Evolutionary conservation across 2,113 vertebrate genomes (phyloP), one percentile per base, ranked within the genome.

Genomic region (Thinocorus orbignyianus): DNA sequence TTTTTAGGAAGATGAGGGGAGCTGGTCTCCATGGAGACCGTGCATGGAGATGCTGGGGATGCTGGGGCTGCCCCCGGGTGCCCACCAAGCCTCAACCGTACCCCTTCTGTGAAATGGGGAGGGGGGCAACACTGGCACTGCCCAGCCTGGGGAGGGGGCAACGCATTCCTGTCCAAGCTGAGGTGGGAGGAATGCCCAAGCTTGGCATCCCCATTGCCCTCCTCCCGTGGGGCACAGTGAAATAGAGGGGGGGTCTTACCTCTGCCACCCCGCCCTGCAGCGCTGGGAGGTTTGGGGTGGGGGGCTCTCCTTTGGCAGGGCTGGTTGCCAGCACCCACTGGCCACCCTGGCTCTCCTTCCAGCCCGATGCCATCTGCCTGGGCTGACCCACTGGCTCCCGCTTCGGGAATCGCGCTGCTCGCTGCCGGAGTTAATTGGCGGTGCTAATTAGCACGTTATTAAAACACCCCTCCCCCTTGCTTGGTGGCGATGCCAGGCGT

Each of bases 21-120:
- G 19, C 35, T 10, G 28, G 93, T 96, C 92, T 97, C 96, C 96
- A 97, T 97, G 96, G 97, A 95, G 95, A 97, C 94, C 2, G 30
- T 23, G 78, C 3, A 8, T 5, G 10, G 30, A 3, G 57, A 72
- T 76, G 68, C 72, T 10, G 52, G 81, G 44, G 71, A 54, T 41
- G 89, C 89, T 6, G 44, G 72, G 78, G 46, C 58, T 2, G 24
- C 18, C 42, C 58, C 0, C 6, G 19, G 20, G 37, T 30, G 19
- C 74, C 66, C 66, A 8, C n/a, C 4, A 1, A 42, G 62, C 64
- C 62, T 33, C 10, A 2, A 20, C 18, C 23, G 35, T n/a, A 37
- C n/a, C 86, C 69, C 23, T 16, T 54, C 55, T 46, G 87, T 7
- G 8, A 58, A 46, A 57, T 1, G n/a, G n/a, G n/a, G n/a, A n/a